Percentiles rank a stretch among this genome's conserved stretches.
Conservation (phyloP, 2,888 invertebrate species). For the Cerastis leucographa region DNA sequence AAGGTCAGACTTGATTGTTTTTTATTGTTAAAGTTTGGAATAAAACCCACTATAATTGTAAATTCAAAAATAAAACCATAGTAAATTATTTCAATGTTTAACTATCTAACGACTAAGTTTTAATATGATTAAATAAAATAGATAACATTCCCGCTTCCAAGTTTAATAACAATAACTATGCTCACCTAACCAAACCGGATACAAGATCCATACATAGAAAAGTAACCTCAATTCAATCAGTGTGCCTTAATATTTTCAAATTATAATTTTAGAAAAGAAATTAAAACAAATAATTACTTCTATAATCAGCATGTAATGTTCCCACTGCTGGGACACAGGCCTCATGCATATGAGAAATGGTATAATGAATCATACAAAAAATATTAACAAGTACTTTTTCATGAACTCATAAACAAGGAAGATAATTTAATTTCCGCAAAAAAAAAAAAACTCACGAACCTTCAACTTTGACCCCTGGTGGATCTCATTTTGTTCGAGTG, state of each 20-base stretch:
- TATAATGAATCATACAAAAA: background rate
- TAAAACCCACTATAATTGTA: background rate
- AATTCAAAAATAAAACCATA: background rate
- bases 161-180: background rate
- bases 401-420: background rate
- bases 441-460: constrained; percentile 52
- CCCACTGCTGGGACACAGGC: too few relatives aligned
- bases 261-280: background rate
- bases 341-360: too few relatives aligned
- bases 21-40: background rate
- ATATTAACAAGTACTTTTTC: background rate
- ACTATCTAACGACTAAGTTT: background rate
- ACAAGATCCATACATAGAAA: background rate
- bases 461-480: constrained; percentile 67
- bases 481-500: constrained; percentile 65
- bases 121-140: background rate
- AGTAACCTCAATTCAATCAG: too few relatives aligned
- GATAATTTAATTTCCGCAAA: background rate
- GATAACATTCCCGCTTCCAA: background rate
- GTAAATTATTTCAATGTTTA: background rate
- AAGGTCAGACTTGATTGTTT: background rate
- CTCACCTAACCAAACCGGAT: background rate
- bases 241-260: too few relatives aligned
- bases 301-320: too few relatives aligned
- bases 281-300: background rate